These are phyloP conservation scores for Avahi laniger DNA, from an alignment of 2,797 vertebrate genomes.

Conservation along the genomic window DNA sequence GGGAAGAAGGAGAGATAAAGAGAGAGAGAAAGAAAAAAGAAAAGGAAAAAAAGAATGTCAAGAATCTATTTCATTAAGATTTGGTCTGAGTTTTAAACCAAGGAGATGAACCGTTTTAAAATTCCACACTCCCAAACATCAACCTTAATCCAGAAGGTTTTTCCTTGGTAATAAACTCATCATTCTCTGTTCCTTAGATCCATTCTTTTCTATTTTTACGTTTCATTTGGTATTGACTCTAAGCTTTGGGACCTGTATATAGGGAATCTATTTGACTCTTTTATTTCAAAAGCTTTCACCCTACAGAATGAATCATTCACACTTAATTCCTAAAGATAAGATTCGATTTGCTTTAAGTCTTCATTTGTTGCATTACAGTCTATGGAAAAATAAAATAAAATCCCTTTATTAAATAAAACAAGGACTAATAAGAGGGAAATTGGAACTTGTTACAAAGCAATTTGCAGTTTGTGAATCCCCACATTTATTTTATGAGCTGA, in stretches of 20 bases:
- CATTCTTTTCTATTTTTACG: neutral
- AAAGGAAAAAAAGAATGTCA: neutral
- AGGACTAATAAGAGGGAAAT: neutral
- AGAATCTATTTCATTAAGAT: conserved; percentile 19
- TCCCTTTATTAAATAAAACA: neutral
- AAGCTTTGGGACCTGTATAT: neutral
- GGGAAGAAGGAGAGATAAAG: no score
- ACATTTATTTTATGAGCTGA: neutral
- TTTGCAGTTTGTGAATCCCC: neutral
- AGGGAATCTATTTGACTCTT: conserved; percentile 24
- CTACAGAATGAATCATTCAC: conserved; percentile 24
- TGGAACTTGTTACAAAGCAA: neutral
- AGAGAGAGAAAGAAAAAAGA: neutral
- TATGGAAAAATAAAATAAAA: neutral
- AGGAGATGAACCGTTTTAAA: conserved; percentile 19
- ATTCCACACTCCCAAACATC: neutral
- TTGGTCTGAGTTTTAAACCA: conserved; percentile 20
- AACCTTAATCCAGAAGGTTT: neutral
- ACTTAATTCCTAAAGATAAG: conserved; percentile 22
- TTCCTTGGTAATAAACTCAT: neutral
- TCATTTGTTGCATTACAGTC: neutral
- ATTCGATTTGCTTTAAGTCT: neutral
- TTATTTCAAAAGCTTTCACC: conserved; percentile 45
- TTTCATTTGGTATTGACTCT: neutral
- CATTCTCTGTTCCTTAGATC: neutral